phyloP scores from a whole-genome alignment of 2,797 vertebrate species.

The Characodon lateralis region DNA sequence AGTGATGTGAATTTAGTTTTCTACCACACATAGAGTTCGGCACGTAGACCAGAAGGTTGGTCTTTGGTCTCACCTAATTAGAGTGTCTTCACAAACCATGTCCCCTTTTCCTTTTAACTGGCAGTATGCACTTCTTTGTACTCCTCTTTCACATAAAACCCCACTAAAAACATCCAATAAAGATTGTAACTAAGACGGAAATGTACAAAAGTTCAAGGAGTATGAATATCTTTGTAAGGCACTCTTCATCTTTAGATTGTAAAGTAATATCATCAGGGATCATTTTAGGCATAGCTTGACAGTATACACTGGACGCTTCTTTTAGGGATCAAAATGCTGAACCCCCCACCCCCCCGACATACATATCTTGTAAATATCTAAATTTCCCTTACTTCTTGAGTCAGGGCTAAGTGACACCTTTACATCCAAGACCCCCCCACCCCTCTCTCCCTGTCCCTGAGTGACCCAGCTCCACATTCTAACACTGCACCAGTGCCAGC shows the following conservation, averaged over 20 bases:
- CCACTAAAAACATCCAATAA: too few species aligned
- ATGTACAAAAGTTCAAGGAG: too few species aligned
- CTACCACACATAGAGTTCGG: not conserved
- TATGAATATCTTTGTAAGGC: not conserved
- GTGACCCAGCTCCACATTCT: conserved; percentile 77
- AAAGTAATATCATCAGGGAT: conserved; percentile 65
- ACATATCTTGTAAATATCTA: conserved; percentile 26
- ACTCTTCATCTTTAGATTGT: conserved; percentile 70
- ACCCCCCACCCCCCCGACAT: not conserved
- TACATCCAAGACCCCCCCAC: conserved; percentile 38
- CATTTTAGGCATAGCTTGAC: conserved; percentile 38
- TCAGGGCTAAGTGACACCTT: conserved; percentile 65
- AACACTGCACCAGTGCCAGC: conserved; percentile 65
- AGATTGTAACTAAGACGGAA: too few species aligned
- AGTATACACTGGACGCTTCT: conserved; percentile 25
- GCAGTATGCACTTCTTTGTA: not conserved
- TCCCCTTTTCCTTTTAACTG: not conserved
- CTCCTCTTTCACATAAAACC: too few species aligned
- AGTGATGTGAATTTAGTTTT: not conserved
- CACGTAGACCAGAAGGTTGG: not conserved
- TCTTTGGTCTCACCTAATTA: not conserved
- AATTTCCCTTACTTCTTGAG: conserved; percentile 58
- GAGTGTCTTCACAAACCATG: not conserved
- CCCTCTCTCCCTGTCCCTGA: conserved; percentile 59
- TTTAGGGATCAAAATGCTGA: conserved; percentile 6